Evolutionary conservation across 2,113 vertebrate species (phyloP), one percentile per base, ranked within the genome.

Genomic region (Cyprinodon variegatus): DNA sequence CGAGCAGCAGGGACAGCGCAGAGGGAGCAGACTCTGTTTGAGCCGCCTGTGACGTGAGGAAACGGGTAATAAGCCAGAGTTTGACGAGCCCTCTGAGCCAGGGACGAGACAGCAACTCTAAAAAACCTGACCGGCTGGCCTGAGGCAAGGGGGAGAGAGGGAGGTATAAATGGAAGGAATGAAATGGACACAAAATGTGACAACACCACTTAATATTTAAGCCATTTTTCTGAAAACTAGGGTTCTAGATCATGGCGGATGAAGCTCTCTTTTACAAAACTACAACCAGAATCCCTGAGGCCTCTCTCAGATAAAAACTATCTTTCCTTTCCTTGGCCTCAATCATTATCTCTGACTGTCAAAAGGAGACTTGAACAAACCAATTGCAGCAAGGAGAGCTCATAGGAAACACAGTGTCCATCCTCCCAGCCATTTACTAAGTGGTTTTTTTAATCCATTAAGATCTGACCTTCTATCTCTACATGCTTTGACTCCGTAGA

Each of bases 21-120:
- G 20, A 72, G 50, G 82, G 81, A 78, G 76, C 65, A 10, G 84
- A 82, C 78, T 53, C 74, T 20, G 68, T 65, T 74, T 39, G 50
- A n/a, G 77, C 83, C 61, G 84, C 70, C 64, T 65, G 29, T 83
- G 85, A 86, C 76, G 76, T 0, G 43, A 75, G 70, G 76, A 61
- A 79, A 74, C 6, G 0, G 68, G 80, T 69, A 81, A 38, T 67
- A 62, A 81, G 83, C 60, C 74, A 61, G 65, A 72, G 77, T 87
- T 88, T 92, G 92, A 92, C 62, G 62, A 89, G 90, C 40, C 72
- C 85, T 85, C 60, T 68, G 84, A 89, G 82, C 67, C 78, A 15
- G 72, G 78, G 86, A 90, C 83, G 70, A 88, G 90, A 92, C 89
- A 87, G 64, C 78, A 78, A 86, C 87, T 89, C 83, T 83, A 64